phyloP scores from a whole-genome alignment of 2,888 invertebrate genomes.

The Lottia scabra region DNA sequence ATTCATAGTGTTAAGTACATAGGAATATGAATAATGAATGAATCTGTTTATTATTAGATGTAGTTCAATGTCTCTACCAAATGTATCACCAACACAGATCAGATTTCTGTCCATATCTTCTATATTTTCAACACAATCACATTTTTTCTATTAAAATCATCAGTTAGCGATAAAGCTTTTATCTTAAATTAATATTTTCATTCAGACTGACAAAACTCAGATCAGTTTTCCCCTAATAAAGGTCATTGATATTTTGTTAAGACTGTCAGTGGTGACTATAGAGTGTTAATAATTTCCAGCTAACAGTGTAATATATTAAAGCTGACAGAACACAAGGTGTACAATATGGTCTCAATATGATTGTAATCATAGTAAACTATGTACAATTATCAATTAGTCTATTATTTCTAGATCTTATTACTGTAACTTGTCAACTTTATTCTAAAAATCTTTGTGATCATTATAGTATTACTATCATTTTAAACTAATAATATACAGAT shows the following conservation, averaged over 20 bases:
- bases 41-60: too few relatives aligned
- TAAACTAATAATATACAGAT: too few relatives aligned
- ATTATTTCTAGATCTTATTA: too few relatives aligned
- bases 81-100: neutral
- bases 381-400: neutral
- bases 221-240: neutral
- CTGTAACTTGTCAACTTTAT: too few relatives aligned
- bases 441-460: too few relatives aligned
- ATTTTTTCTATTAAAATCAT: neutral
- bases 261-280: neutral
- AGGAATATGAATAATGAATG: too few relatives aligned
- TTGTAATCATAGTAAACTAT: neutral
- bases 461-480: too few relatives aligned
- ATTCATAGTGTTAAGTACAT: too few relatives aligned
- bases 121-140: neutral
- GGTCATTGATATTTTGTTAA: slow-evolving; percentile 2
- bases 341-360: neutral
- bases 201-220: neutral
- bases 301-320: neutral
- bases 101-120: too few relatives aligned
- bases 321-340: neutral
- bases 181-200: slow-evolving; percentile 3
- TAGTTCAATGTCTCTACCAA: neutral
- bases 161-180: neutral
- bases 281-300: neutral